Percentiles rank a stretch among this genome's conserved stretches.
These are phyloP conservation scores for Hippolais icterina DNA, from an alignment of 2,113 vertebrate species.

Conservation along the genomic window DNA sequence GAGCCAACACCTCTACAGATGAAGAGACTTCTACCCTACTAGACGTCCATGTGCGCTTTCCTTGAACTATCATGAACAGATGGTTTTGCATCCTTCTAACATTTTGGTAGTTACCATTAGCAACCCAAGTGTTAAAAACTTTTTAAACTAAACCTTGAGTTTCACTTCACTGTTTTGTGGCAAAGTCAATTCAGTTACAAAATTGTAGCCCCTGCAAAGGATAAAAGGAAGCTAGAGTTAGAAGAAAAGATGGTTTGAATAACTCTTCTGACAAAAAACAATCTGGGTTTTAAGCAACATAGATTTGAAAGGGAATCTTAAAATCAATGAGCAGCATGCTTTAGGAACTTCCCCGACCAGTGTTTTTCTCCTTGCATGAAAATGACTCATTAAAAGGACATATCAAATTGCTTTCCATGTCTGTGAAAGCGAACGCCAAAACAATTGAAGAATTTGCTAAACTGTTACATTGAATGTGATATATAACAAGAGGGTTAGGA, in stretches of 20 bases:
- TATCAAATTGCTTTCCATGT: background rate
- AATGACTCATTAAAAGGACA: conserved; percentile 34
- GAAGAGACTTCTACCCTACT: background rate
- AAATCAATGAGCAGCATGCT: conserved; percentile 26
- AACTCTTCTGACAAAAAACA: background rate
- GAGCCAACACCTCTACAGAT: background rate
- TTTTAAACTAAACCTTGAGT: background rate
- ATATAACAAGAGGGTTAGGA: conserved; percentile 1
- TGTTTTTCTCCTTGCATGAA: conserved; percentile 11
- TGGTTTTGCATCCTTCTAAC: background rate
- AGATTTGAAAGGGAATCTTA: background rate
- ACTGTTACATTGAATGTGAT: background rate
- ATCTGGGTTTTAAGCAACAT: background rate
- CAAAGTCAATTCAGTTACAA: background rate
- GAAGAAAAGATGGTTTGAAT: background rate
- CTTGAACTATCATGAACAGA: background rate
- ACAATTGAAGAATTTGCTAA: conserved; percentile 16
- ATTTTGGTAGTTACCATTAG: background rate
- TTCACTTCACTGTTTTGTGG: background rate
- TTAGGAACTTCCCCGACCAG: conserved; percentile 25
- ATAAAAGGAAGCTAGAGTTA: background rate
- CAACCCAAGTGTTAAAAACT: background rate
- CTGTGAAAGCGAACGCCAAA: background rate
- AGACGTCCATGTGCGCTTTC: background rate
- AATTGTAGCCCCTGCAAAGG: background rate